These are phyloP conservation scores for Hypolimnas misippus DNA, from an alignment of 2,888 invertebrate species.

Conservation along the genomic window DNA sequence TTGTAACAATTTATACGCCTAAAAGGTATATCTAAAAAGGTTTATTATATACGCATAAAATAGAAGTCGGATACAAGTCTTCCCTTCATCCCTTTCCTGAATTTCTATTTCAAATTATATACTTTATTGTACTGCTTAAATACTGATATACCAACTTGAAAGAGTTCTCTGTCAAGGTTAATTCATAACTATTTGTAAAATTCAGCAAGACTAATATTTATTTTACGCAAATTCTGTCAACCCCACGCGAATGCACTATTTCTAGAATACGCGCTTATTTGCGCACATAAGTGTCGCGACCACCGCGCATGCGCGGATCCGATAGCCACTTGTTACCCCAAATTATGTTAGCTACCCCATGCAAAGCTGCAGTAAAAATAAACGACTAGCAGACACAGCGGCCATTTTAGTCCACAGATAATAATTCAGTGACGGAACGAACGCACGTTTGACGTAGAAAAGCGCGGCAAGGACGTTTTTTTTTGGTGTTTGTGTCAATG, in stretches of 20 bases:
- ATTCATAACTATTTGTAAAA: neutral
- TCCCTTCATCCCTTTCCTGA: too few species aligned
- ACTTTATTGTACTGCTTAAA: too few species aligned
- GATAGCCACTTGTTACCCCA: slow-evolving; percentile 77
- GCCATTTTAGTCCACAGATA: slow-evolving; percentile 71
- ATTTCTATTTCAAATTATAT: too few species aligned
- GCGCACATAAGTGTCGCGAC: slow-evolving; percentile 59
- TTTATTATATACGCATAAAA: too few species aligned
- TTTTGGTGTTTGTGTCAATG: slow-evolving; percentile 39
- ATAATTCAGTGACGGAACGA: slow-evolving; percentile 62
- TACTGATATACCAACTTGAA: too few species aligned
- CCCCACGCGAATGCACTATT: slow-evolving; percentile 73
- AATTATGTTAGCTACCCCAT: slow-evolving; percentile 77
- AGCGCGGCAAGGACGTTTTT: slow-evolving; percentile 54
- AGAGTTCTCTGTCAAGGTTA: slow-evolving; percentile 9
- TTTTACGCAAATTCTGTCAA: slow-evolving; percentile 29
- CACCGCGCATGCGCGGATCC: slow-evolving; percentile 81
- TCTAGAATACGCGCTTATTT: slow-evolving; percentile 64
- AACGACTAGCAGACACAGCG: slow-evolving; percentile 49
- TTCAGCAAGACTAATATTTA: neutral
- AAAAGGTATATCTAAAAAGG: too few species aligned
- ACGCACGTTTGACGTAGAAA: slow-evolving; percentile 61
- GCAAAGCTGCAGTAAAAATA: slow-evolving; percentile 76
- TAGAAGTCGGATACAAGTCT: too few species aligned
- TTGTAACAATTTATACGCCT: too few species aligned